Evolutionary conservation across 2,113 vertebrate species (phyloP).

Genomic region (Lepus timidus): DNA sequence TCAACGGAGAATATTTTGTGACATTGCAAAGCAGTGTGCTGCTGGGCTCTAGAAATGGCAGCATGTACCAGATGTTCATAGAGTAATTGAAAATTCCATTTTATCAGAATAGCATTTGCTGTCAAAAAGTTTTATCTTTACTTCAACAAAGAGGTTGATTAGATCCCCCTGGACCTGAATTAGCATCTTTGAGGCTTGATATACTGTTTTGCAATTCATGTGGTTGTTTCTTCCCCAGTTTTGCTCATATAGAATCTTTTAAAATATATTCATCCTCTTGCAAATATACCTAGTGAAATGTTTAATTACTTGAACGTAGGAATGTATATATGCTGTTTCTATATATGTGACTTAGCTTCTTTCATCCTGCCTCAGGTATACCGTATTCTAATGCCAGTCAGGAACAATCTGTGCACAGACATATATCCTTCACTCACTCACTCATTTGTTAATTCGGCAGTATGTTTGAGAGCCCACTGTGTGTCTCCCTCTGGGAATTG

Average conservation of each 20-base stretch:
- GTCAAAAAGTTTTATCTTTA: slow-evolving; percentile 92
- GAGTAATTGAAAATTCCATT: slow-evolving; percentile 91
- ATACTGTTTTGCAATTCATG: slow-evolving; percentile 89
- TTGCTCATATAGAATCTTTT: slow-evolving; percentile 77
- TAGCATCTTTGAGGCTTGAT: slow-evolving; percentile 88
- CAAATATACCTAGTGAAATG: slow-evolving; percentile 68
- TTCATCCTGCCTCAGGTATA: slow-evolving; percentile 68
- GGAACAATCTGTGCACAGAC: neutral
- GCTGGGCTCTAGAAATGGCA: slow-evolving; percentile 78
- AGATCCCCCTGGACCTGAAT: slow-evolving; percentile 88
- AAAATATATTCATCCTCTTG: slow-evolving; percentile 79
- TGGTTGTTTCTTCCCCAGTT: slow-evolving; percentile 85
- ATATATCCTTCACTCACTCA: neutral
- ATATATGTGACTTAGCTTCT: slow-evolving; percentile 60
- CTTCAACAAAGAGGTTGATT: slow-evolving; percentile 91
- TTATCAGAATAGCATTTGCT: slow-evolving; percentile 90
- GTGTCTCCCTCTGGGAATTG: slow-evolving; percentile 43
- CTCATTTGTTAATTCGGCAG: neutral
- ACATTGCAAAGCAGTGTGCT: slow-evolving; percentile 66
- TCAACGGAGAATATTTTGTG: slow-evolving; percentile 81
- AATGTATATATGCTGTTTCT: neutral
- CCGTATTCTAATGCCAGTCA: slow-evolving; percentile 28
- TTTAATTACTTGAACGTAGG: slow-evolving; percentile 70
- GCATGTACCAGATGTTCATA: slow-evolving; percentile 86
- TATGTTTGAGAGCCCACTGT: slow-evolving; percentile 43